phyloP scores from a whole-genome alignment of 2,888 invertebrate species.

The Neoitamus cyanurus region DNA sequence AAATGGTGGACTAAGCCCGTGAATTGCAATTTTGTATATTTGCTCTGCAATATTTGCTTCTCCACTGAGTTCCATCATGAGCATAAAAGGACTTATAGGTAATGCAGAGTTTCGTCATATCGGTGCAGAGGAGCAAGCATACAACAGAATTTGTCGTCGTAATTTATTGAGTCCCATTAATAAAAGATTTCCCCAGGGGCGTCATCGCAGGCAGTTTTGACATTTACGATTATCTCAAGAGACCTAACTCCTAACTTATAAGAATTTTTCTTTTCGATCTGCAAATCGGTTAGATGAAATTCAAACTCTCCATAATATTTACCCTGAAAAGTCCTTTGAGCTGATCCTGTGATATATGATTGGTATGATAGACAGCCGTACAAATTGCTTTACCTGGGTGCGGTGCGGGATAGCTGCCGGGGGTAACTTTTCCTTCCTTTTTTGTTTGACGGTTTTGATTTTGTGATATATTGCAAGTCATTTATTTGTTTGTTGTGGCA shows the following conservation, averaged over 20 bases:
- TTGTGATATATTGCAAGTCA: background rate
- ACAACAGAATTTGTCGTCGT: background rate
- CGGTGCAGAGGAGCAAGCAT: background rate
- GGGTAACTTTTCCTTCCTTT: background rate
- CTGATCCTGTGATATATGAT: conserved; percentile 27
- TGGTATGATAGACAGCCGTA: background rate
- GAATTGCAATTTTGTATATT: background rate
- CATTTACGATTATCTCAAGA: background rate
- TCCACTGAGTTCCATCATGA: background rate
- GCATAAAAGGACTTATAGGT: background rate
- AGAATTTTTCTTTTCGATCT: background rate
- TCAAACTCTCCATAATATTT: background rate
- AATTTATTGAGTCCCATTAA: background rate
- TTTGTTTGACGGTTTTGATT: background rate
- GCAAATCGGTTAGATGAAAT: background rate
- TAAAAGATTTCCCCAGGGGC: background rate
- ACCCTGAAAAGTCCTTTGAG: background rate
- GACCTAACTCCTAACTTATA: background rate
- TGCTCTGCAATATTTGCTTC: background rate
- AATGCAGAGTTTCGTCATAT: background rate
- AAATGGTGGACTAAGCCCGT: background rate
- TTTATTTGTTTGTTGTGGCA: background rate
- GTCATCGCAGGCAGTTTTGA: background rate
- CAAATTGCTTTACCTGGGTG: conserved; percentile 10
- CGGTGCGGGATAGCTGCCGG: background rate